Conservation (phyloP, 2,113 vertebrate species). For the Grantiella picta region DNA sequence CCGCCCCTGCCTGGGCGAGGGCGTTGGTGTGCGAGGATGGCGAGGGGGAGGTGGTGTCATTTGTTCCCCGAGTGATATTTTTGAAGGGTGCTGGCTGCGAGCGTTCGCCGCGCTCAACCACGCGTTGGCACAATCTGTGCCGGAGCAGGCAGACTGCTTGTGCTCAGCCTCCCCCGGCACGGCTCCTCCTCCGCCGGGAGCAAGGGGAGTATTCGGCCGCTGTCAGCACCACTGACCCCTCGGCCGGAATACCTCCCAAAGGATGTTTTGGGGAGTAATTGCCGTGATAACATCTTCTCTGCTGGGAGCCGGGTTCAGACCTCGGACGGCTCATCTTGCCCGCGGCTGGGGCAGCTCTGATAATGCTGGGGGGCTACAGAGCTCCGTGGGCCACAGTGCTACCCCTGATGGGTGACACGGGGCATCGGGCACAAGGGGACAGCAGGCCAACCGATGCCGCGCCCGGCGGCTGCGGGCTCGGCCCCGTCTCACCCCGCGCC, state of each 20-base stretch:
- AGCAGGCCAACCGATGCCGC: neutral
- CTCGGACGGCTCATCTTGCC: neutral
- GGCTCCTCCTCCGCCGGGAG: constrained; percentile 14
- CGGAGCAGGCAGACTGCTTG: constrained; percentile 28
- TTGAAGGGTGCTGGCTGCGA: constrained; percentile 59
- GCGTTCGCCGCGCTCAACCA: constrained; percentile 24
- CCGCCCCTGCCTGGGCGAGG: constrained; percentile 33
- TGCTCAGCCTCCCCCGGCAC: constrained; percentile 15
- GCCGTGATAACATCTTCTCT: constrained; percentile 39
- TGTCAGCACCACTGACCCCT: constrained; percentile 23
- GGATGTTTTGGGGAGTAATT: constrained; percentile 25
- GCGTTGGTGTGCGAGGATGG: constrained; percentile 29
- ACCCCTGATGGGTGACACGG: neutral
- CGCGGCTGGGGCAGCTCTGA: neutral
- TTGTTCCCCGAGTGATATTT: constrained; percentile 55
- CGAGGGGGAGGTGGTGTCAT: constrained; percentile 57
- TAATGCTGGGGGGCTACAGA: neutral
- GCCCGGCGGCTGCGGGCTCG: neutral
- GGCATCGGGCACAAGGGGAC: neutral
- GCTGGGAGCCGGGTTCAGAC: constrained; percentile 9
- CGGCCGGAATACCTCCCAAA: constrained; percentile 30
- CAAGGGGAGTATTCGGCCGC: neutral
- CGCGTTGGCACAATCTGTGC: constrained; percentile 50
- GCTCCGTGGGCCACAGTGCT: accelerated
- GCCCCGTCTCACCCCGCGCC: constrained; percentile 33